Evolutionary conservation across 2,888 invertebrate genomes (phyloP).

Genomic region (Kryphioiulus occultus): DNA sequence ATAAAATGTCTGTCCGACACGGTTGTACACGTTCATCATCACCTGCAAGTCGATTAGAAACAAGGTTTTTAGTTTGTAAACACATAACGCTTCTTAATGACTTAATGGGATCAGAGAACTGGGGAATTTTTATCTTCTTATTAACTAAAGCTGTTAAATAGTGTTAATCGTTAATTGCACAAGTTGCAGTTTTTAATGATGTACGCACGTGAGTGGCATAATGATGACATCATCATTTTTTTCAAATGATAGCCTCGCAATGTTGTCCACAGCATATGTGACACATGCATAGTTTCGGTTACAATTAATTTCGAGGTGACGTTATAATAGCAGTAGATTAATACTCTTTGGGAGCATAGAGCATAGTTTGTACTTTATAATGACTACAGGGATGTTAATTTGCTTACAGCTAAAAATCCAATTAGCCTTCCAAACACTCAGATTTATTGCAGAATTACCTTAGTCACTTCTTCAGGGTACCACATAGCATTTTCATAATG

Average conservation of each 20-base stretch:
- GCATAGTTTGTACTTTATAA: too few relatives aligned
- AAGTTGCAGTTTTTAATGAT: background rate
- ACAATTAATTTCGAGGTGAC: background rate
- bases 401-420: background rate
- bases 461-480: constrained; percentile 66
- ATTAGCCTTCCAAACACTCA: background rate
- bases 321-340: background rate
- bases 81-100: background rate
- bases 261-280: background rate
- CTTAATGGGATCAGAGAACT: background rate
- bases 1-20: constrained; percentile 63
- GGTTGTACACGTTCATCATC: constrained; percentile 63
- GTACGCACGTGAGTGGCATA: background rate
- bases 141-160: background rate
- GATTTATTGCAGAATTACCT: constrained; percentile 60
- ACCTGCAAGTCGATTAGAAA: constrained; percentile 58
- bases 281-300: background rate
- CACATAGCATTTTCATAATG: constrained; percentile 65
- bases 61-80: background rate
- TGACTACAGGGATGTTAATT: too few relatives aligned
- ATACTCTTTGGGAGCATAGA: background rate
- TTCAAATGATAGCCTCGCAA: background rate
- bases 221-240: background rate
- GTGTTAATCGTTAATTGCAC: background rate
- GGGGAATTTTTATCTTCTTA: background rate